Conservation (phyloP, 2,888 invertebrate genomes). For the Tipula helvola region DNA sequence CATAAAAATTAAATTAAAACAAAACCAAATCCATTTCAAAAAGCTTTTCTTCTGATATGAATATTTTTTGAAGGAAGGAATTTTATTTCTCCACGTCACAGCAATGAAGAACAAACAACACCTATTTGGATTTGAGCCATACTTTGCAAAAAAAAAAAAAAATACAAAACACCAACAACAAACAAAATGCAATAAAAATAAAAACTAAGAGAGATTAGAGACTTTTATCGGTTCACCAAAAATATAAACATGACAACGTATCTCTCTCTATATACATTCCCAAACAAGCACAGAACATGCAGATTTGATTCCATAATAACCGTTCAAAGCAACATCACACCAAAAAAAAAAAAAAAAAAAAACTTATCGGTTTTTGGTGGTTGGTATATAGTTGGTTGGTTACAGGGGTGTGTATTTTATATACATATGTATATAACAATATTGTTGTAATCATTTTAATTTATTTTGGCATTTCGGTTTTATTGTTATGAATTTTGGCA, state of each 20-base stretch:
- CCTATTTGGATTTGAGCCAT: neutral
- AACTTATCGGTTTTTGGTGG: neutral
- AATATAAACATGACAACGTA: neutral
- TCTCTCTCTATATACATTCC: neutral
- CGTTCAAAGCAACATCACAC: neutral
- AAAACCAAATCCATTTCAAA: neutral
- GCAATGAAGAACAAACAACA: neutral
- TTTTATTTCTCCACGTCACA: neutral
- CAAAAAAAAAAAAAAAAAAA: neutral
- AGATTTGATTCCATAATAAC: neutral
- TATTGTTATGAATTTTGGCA: constrained; percentile 4
- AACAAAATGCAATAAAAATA: neutral
- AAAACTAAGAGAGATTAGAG: neutral
- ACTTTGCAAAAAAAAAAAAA: neutral
- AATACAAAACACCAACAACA: neutral
- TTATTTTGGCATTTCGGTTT: neutral
- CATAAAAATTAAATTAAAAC: neutral
- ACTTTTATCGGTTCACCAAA: neutral
- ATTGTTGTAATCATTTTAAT: constrained; percentile 4
- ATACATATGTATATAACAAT: neutral
- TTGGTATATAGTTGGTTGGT: neutral
- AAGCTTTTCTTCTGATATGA: neutral
- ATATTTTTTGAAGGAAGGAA: neutral
- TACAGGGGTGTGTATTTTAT: neutral
- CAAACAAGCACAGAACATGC: neutral